Evolutionary conservation across 1,140 invertebrate genomes (phyloP), one percentile per base, ranked within the genome.

Genomic region (Acromyrmex heyeri): DNA sequence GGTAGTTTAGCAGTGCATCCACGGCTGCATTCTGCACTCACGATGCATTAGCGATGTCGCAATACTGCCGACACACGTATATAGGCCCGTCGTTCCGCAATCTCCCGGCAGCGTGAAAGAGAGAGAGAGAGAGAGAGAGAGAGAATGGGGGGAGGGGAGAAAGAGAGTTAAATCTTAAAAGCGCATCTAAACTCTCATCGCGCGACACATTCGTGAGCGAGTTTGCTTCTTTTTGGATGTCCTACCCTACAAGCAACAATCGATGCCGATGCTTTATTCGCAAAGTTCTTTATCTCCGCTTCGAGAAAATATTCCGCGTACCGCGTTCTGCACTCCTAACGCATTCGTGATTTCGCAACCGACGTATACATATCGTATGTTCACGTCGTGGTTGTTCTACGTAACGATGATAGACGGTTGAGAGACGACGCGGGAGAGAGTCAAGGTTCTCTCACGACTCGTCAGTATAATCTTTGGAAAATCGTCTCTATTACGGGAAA

Each of bases 1-100:
- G 77, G 85, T 86, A 86, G 78, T 82, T 90, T 83, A 72, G 72
- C 77, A 87, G 85, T 89, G 88, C 87, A 83, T 90, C 88, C 85
- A 83, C 87, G 87, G 77, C 76, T 75, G 72, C 87, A 44, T 69
- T 72, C 57, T 59, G 70, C 73, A 90, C 88, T 77, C 88, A 21
- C 85, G 88, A 87, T 90, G 87, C 88, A 90, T 90, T 90, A 90
- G 77, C 87, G 87, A 90, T 89, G 87, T 87, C 87, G 77, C 88
- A 87, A 87, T 78, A 62, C 70, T 59, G 82, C 48, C 77, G 77
- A 55, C 48, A 48, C 67, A 53, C 72, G 50, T 48, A 79, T 78
- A 72, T 44, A 70, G 38, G 21, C 24, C 53, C 50, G 30, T 72
- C 14, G 57, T 72, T 65, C 27, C 69, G 30, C 44, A 62, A 67